These are phyloP conservation scores for Pterobdella sp. DNA, from an alignment of 2,888 invertebrate genomes.

Conservation along the genomic window DNA sequence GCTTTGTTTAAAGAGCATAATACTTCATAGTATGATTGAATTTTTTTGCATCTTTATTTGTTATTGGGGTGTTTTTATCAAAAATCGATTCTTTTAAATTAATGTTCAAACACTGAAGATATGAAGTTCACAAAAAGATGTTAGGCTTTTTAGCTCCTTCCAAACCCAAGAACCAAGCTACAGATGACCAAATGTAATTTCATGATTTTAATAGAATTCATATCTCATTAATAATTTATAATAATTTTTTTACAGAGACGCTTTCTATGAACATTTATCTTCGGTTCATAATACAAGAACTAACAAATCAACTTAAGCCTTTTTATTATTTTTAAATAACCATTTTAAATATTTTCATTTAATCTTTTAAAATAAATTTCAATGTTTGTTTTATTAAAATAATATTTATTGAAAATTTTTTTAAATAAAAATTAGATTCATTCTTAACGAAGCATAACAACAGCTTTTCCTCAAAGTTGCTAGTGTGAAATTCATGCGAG, in stretches of 20 bases:
- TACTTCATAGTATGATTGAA: neutral
- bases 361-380: no score
- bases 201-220: neutral
- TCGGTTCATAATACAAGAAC: neutral
- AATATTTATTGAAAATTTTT: no score
- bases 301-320: neutral
- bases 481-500: no score
- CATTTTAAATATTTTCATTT: no score
- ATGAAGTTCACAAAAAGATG: slow-evolving; percentile 11
- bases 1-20: neutral
- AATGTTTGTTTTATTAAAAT: no score
- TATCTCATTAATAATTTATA: neutral
- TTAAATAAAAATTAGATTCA: no score
- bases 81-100: no score
- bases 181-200: neutral
- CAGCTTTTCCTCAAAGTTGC: no score
- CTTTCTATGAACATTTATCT: neutral
- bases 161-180: neutral
- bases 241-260: neutral
- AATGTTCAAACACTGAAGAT: neutral
- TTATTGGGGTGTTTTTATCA: neutral
- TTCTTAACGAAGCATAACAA: no score
- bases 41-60: neutral
- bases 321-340: neutral
- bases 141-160: neutral